Base-by-base conservation (phyloP, 2,113 vertebrate genomes). In the Melanostigma gelatinosum region DNA sequence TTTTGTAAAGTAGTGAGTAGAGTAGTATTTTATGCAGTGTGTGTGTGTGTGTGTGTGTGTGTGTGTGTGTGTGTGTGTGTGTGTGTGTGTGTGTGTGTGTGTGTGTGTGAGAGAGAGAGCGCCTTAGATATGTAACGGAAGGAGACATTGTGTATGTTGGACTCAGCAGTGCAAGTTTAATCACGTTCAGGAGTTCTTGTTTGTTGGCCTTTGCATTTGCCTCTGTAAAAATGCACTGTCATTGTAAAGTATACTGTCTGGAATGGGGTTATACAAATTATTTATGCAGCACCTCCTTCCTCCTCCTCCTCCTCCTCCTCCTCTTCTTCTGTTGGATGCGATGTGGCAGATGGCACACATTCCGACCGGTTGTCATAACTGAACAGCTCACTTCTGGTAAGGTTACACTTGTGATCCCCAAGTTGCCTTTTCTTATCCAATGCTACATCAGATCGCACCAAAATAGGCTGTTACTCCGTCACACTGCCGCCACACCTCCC, bases 341-440 rank as follows among this genome's bases (percentile, higher is more conserved):
- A 24, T 76, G 76, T 50, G 57, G 40, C 70, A 83, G 80, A 71
- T 79, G 65, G 36, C 42, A 64, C 72, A 73, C 54, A 27, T 72
- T 72, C 55, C n/a, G 36, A 55, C 20, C 4, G 11, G 46, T 57
- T 69, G 62, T 68, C 58, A 40, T 58, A 40, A 70, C 55, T 42
- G 29, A 64, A 65, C 54, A 29, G 29, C 60, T 79, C 22, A 62
- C 5, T 38, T 75, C 34, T 61, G 34, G 42, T 66, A n/a, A 42
- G 38, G 40, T 71, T 54, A 34, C 34, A 46, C 12, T 48, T 46
- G 50, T 72, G 44, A 63, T 58, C 46, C 44, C 16, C 44, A 63
- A 1, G 10, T 27, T 69, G 5, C n/a, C 2, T 52, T 38, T 69
- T 50, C 4, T 15, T 2, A 65, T 57, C 22, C 40, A 70, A 24